Conservation (phyloP, 2,888 invertebrate genomes). For the Dynastes hyllus region DNA sequence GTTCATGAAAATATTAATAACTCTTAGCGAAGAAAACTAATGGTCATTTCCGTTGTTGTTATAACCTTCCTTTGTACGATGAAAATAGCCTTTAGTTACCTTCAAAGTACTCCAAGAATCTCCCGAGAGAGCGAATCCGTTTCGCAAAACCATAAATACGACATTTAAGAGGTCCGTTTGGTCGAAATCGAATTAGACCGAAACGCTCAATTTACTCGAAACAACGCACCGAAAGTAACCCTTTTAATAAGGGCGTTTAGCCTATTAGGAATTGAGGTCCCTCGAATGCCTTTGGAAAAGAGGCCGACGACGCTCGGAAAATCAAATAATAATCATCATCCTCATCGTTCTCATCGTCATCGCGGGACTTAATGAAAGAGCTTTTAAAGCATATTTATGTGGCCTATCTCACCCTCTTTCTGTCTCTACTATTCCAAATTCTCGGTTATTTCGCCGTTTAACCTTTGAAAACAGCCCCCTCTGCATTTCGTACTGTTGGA, state of each 20-base stretch:
- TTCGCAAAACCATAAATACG: too few relatives aligned
- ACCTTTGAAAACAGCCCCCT: neutral
- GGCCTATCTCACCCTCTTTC: neutral
- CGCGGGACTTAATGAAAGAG: slow-evolving; percentile 23
- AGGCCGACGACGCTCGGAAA: slow-evolving; percentile 5
- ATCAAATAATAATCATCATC: slow-evolving; percentile 37
- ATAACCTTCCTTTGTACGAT: too few relatives aligned
- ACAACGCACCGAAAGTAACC: slow-evolving; percentile 15
- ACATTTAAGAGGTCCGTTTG: too few relatives aligned
- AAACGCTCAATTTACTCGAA: slow-evolving; percentile 4
- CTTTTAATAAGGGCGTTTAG: slow-evolving; percentile 13
- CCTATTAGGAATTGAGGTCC: neutral
- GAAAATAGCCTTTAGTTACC: too few relatives aligned
- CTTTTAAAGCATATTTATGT: slow-evolving; percentile 34
- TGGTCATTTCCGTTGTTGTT: too few relatives aligned
- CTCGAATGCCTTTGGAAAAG: neutral
- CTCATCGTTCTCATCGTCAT: neutral
- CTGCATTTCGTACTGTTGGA: neutral
- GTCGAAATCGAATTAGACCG: neutral
- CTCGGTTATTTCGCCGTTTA: slow-evolving; percentile 27
- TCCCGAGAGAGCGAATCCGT: too few relatives aligned
- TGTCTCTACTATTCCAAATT: slow-evolving; percentile 3
- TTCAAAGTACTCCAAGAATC: too few relatives aligned
- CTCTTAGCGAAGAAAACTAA: too few relatives aligned
- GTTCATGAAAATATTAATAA: too few relatives aligned